Base-by-base conservation (phyloP, 2,888 invertebrate genomes). In the Lingula anatina region DNA sequence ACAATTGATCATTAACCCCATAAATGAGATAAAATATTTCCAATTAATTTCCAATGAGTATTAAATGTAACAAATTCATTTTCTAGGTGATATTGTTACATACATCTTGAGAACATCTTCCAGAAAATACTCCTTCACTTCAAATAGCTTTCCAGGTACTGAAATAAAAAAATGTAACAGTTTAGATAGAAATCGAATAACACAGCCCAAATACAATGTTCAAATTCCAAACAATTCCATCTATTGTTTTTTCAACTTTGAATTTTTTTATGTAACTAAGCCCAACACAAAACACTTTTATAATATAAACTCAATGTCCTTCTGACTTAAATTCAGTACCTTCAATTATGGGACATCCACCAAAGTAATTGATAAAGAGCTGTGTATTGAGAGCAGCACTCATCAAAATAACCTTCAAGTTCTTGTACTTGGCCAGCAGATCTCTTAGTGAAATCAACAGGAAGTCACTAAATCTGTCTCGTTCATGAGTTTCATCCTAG, bases 401-500 rank as follows among this genome's bases (percentile, higher is more conserved):
- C 95, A 97, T 96, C 40, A 97, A 83, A 42, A 97, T 82, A 0
- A 96, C 77, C 66, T 86, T 87, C 21, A 95, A 80, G 52, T 88
- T 83, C 56, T 85, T 84, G 70, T 84, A 85, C 43, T 83, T 81
- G 1, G 82, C 79, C 38, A 93, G 73, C 12, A 86, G 83, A 68
- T 91, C 89, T 37, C 87, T 83, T 46, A 96, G 78, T 3, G 89
- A 87, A 51, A 93, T 88, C 52, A 97, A 79, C 39, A 96, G 81
- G 77, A 96, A 95, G 78, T 97, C 97, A 44, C 90, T 88, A 72
- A 90, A 87, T 68, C 89, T 85, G 76, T 95, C 94, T 0, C 96
- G 83, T 75, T 96, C 96, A 77, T 97, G 97, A 26, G 96, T 87
- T 78, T 97, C 97, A 76, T 97, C 97, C 66, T 95, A 85, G 46